Percentiles rank a stretch among this genome's conserved stretches.
These are phyloP conservation scores for Monopis laevigella DNA, from an alignment of 2,888 invertebrate species.

Conservation along the genomic window DNA sequence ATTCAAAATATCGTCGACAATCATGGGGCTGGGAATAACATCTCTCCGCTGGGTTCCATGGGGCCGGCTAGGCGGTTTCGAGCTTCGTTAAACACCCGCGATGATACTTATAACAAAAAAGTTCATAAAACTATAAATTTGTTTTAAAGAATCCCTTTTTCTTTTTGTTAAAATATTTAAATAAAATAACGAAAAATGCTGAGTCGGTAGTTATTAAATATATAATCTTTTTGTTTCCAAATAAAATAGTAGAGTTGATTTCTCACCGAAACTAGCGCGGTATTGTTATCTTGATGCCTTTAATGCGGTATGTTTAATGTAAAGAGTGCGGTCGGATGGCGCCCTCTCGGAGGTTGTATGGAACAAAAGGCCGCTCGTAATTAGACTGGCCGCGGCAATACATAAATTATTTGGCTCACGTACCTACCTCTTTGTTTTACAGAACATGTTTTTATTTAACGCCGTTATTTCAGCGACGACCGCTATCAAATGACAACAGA, in stretches of 20 bases:
- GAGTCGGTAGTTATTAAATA: too few species aligned
- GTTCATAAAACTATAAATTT: too few species aligned
- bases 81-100: too few species aligned
- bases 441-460: constrained; percentile 60
- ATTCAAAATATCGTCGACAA: too few species aligned
- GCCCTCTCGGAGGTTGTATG: constrained; percentile 24
- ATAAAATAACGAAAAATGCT: too few species aligned
- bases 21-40: too few species aligned
- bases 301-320: constrained; percentile 2
- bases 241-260: constrained; percentile 9
- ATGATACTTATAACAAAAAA: too few species aligned
- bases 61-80: too few species aligned
- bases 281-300: constrained; percentile 10
- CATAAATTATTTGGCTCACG: constrained; percentile 66
- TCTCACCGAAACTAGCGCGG: constrained; percentile 9
- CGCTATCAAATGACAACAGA: constrained; percentile 7
- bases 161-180: too few species aligned
- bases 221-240: too few species aligned
- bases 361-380: constrained; percentile 62
- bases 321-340: constrained; percentile 2
- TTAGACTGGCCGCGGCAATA: constrained; percentile 62
- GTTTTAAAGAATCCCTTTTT: too few species aligned
- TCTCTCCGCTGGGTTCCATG: too few species aligned
- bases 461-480: constrained; percentile 29
- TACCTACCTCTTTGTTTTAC: constrained; percentile 56